phyloP scores from a whole-genome alignment of 2,888 invertebrate genomes.

The Anarsia innoxiella region DNA sequence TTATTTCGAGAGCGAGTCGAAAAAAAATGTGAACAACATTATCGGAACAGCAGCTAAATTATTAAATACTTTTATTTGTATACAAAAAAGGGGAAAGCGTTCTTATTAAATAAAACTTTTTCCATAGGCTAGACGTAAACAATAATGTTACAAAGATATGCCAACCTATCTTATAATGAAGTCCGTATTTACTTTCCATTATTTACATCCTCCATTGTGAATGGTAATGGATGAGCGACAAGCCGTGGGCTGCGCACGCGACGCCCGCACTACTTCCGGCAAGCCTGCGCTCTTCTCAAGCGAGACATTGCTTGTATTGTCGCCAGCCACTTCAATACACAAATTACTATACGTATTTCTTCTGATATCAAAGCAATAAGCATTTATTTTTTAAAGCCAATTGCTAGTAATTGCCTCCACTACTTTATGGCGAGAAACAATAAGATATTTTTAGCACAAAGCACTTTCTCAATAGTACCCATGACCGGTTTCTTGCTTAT shows the following conservation, averaged over 20 bases:
- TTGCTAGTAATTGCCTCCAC: conserved; percentile 6
- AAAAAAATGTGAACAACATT: too few species aligned
- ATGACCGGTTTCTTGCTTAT: conserved; percentile 7
- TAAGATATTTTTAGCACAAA: conserved; percentile 8
- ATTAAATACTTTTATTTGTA: too few species aligned
- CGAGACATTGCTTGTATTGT: conserved; percentile 29
- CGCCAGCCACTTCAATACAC: not conserved
- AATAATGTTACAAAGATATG: too few species aligned
- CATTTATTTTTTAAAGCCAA: conserved; percentile 2
- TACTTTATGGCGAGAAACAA: conserved; percentile 7
- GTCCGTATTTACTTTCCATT: conserved; percentile 34
- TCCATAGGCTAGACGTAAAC: too few species aligned
- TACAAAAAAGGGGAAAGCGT: too few species aligned
- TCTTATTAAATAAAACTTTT: too few species aligned
- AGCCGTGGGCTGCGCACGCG: conserved; percentile 31
- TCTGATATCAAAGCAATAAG: not conserved
- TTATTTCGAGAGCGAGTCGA: too few species aligned
- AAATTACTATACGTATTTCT: too few species aligned
- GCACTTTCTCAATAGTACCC: conserved; percentile 9
- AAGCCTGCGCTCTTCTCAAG: conserved; percentile 38
- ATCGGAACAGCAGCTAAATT: too few species aligned
- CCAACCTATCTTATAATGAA: conserved; percentile 10
- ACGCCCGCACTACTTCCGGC: conserved; percentile 40
- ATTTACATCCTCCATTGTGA: conserved; percentile 30
- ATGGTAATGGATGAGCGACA: conserved; percentile 23